Evolutionary conservation across 2,888 invertebrate species (phyloP), one percentile per base, ranked within the genome.

Genomic region (Trichopria drosophilae): DNA sequence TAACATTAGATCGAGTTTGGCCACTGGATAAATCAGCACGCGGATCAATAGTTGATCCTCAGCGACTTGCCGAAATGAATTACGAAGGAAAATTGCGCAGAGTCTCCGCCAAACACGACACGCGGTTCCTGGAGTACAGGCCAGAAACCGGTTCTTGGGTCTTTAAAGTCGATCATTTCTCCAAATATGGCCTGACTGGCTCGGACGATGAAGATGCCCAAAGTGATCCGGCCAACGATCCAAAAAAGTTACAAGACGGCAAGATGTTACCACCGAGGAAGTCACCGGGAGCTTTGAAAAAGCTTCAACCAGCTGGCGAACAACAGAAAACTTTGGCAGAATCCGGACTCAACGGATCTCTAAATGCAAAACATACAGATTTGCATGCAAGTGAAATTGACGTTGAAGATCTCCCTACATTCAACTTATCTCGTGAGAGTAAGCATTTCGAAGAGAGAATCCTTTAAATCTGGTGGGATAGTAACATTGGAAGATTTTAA

Each of bases 71-170:
- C 2, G 82, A 84, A 47, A 87, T 94, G 84, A 87, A 90, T 67
- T 98, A 92, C 77, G 87, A 91, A 61, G 87, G 84, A 6, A 91
- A 90, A 69, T 76, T 98, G 48, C 86, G 93, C 12, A 82, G 85
- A 22, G 88, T 90, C 1, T 91, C 93, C 51, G 85, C 86, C 56
- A 91, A 90, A 63, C 89, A 95, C 75, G 88, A 88, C 55, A 93
- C 94, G 0, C 85, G 87, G 44, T 99, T 98, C 74, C 84, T 95
- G 4, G 97, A 98, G 71, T 98, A 96, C 76, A 82, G 94, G 0
- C 92, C 96, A 0, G 90, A 92, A 72, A 94, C 93, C 2, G 98
- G 98, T 18, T 93, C 95, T 45, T 99, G 98, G 97, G 95, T 96
- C 41, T 98, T 98, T 77, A 84, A 88, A 73, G 90, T 93, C 35